Base-by-base conservation (phyloP, 2,888 invertebrate genomes). In the Drosophila incognita region DNA sequence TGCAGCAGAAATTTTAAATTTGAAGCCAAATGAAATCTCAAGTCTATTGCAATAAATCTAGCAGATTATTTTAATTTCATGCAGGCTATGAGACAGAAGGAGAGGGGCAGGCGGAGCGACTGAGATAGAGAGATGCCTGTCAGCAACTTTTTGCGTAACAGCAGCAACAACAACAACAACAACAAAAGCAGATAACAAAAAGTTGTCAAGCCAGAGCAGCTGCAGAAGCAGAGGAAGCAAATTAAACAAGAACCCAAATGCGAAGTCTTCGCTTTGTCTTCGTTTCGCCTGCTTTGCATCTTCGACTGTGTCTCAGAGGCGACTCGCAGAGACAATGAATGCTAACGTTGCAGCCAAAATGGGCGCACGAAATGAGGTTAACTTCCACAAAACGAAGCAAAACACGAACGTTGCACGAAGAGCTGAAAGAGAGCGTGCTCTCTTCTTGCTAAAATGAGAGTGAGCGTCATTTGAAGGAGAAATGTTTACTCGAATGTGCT, bases 41-140 rank as follows among this genome's bases (percentile, higher is more conserved):
- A 46, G 54, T 64, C 70, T 69, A 62, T 56, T 61, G 83, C 82
- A 74, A 87, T 87, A 90, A 87, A 87, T 87, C 89, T 83, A 76
- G 51, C 63, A 87, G 87, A 87, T 87, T 87, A 90, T 90, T 87
- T 87, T 87, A 90, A 87, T 87, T 87, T 90, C 82, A 83, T 87
- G 87, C 78, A 87, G 87, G 89, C 89, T 82, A 89, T 87, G 81
- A 49, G 4, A 18, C 2, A 24, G 56, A 15, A 21, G n/a, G 36
- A 24, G 18, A n/a, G 35, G 27, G 27, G 4, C 11, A 8, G 1
- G 13, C 0, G 11, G 40, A 27, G 27, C 24, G 75, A 66, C 68
- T 38, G 60, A 36, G 48, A 70, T 67, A 67, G 61, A 73, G 71
- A 74, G 79, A 68, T 76, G 89, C 70, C 90, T 87, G 87, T 87